Percentiles rank a stretch among this genome's conserved stretches.
Evolutionary conservation across 2,888 invertebrate genomes (phyloP).

Genomic region (Hirtodrosophila duncani): DNA sequence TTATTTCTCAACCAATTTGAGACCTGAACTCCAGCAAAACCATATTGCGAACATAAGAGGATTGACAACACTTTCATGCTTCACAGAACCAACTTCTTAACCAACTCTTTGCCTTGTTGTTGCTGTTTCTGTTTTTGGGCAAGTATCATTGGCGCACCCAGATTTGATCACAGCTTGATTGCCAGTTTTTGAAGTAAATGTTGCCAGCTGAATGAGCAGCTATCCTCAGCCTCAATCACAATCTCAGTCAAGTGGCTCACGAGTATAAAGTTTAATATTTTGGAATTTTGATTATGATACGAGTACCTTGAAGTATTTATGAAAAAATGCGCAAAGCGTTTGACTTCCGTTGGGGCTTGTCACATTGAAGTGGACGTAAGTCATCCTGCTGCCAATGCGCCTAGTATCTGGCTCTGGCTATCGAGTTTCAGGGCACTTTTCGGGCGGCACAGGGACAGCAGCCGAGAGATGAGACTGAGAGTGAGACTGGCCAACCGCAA

Average conservation of each 20-base stretch:
- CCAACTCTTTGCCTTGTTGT: too few relatives aligned
- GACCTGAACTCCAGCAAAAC: too few relatives aligned
- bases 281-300: constrained; percentile 25
- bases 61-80: too few relatives aligned
- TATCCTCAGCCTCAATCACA: constrained; percentile 16
- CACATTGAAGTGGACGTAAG: constrained; percentile 14
- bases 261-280: constrained; percentile 48
- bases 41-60: too few relatives aligned
- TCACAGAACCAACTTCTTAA: too few relatives aligned
- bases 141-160: constrained; percentile 15
- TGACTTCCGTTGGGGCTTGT: constrained; percentile 54
- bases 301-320: constrained; percentile 18
- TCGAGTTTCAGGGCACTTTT: constrained; percentile 45
- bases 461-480: too few relatives aligned
- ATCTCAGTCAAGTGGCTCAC: constrained; percentile 29
- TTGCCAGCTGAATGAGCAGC: constrained; percentile 29
- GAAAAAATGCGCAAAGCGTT: constrained; percentile 36
- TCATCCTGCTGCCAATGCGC: constrained; percentile 50
- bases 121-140: not conserved
- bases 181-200: constrained; percentile 17
- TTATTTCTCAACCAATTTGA: too few relatives aligned
- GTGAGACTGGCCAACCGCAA: constrained; percentile 58
- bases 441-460: too few relatives aligned
- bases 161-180: constrained; percentile 11
- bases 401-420: constrained; percentile 11